Base-by-base conservation (phyloP, 2,888 invertebrate species). In the Hirtodrosophila alboralis region DNA sequence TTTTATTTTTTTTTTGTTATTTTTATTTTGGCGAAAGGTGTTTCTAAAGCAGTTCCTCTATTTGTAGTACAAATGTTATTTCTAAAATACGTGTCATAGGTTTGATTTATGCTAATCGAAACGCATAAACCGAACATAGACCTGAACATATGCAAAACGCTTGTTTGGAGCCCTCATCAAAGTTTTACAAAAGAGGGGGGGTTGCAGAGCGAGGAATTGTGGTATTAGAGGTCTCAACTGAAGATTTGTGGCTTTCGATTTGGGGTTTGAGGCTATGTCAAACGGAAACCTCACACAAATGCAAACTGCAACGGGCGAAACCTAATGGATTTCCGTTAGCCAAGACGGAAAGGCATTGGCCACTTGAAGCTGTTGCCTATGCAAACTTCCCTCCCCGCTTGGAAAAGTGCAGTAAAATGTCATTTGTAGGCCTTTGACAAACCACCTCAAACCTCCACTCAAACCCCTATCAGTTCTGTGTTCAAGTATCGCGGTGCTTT, bases 321-420 rank as follows among this genome's bases (percentile, higher is more conserved):
- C 85, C 75, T 83, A 83, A 83, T 83, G 83, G 85, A 83, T 85
- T 85, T 83, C 83, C 83, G 85, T 58, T 64, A 66, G 75, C 76
- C 75, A 72, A 62, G 57, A 63, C 74, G 79, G 67, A 80, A 79
- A 64, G 75, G 73, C 77, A 59, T 66, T 65, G 78, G 83, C 62
- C 75, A 80, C 84, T 84, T 78, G 81, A 78, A n/a, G 67, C 31
- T 41, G 60, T 37, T 5, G 6, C n/a, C 14, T 6, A 5, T 10
- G 5, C 14, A n/a, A 0, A 8, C 8, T 5, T 4, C 10, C 13
- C 5, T 12, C 13, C 18, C 26, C 6, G 1, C 2, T 5, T 8
- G 12, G 27, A 45, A 8, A 60, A 65, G 70, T 69, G 61, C 75
- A 63, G 43, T 48, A 36, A 49, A 58, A 66, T 79, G 83, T 74